Base-by-base conservation (phyloP, 2,797 vertebrate genomes). In the Anguilla marmorata region DNA sequence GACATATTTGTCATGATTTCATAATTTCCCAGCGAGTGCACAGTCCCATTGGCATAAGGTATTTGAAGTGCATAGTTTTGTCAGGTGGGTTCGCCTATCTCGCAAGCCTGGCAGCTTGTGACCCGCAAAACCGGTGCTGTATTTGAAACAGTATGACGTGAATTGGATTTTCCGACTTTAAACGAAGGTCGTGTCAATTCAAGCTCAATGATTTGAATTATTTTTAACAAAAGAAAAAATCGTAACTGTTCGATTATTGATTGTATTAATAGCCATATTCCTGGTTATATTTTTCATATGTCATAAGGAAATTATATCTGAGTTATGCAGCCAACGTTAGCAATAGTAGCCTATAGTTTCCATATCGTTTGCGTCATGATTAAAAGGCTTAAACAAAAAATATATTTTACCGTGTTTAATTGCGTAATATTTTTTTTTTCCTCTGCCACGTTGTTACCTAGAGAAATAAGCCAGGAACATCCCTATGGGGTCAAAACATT, bases 341-440 rank as follows among this genome's bases (percentile, higher is more conserved):
- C 11, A 12, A 19, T 8, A 4, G n/a, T 11, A 24, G 60, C 41
- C 3, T 45, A 45, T 19, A 63, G 60, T 24, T 24, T 27, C 8
- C 27, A 72, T 27, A 72, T 30, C 27, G 66, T n/a, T 72, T 72
- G 66, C 24, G 16, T 12, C 19, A 5, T 6, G 74, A 6, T 19
- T 7, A 79, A 41, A 16, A 37, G 74, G 16, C 33, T 37, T 2
- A 58, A 87, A 91, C 85, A 90, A 90, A 88, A 90, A 63, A 82
- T 87, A 91, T 92, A 91, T 92, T 92, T 91, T 89, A 91, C 80
- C 56, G 84, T 90, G 84, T 90, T 87, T 92, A 92, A 94, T 90
- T 79, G 89, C 85, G 88, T 52, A 88, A 89, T 88, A 89, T 89
- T 90, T 60, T 69, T 21, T 85, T 76, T 33, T 45, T 45, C 41